Base-by-base conservation (phyloP, 1,140 invertebrate genomes). In the Drosophila sucinea region DNA sequence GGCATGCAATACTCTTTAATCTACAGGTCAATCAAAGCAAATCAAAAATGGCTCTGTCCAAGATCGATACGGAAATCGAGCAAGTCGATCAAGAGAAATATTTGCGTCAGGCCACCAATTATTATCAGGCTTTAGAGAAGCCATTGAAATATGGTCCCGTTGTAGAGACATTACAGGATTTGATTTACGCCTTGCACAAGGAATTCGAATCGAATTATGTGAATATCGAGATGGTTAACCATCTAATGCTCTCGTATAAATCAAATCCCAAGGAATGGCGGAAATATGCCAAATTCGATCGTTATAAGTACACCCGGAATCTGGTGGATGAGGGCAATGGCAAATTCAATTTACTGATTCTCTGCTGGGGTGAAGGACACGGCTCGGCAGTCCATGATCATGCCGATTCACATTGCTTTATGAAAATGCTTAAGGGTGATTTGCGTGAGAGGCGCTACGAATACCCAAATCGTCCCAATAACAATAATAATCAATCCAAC, bases 301-400 rank as follows among this genome's bases (percentile, higher is more conserved):
- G 96, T 90, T 96, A 96, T 92, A 97, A 97, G 76, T 99, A 99
- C 90, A 99, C 98, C 0, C 93, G 98, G 27, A 99, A 99, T 93
- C 93, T 99, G 63, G 97, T 99, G 2, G 97, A 99, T 90, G 95
- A 95, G 73, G 98, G 98, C 7, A 99, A 99, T 92, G 98, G 98
- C 1, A 98, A 97, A 92, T 99, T 99, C 92, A 99, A 99, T 93
- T 93, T 99, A 72, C 98, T 99, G 95, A 94, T 99, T 25, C 92
- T 99, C 0, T 99, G 98, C 92, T 99, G 99, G 99, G 97, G 97
- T 33, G 97, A 98, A 91, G 97, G 97, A 30, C 97, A 99, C 72
- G 97, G 96, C 0, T 98, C 98, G 0, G 95, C 96, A 11, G 99
- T 99, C 74, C 99, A 99, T 90, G 98, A 99, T 92, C 99, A 99